Evolutionary conservation across 1,140 invertebrate species (phyloP), one percentile per base, ranked within the genome.

Genomic region (Eurosta solidaginis): DNA sequence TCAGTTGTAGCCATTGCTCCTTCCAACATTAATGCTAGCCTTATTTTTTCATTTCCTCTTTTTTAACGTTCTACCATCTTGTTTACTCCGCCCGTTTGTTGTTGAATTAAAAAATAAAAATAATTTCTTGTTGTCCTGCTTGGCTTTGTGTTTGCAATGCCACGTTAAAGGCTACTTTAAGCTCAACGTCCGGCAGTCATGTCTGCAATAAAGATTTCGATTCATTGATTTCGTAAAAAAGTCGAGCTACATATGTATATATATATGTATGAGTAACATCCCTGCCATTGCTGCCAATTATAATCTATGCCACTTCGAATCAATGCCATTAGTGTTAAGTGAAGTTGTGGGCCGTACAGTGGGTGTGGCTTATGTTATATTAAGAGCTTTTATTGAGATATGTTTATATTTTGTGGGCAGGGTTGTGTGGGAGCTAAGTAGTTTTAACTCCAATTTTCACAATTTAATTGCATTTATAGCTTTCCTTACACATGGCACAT

Each of bases 101-200:
- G 59, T 68, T 68, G 59, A 42, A 68, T 68, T 68, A 68, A 68
- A 68, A 68, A n/a, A n/a, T n/a, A n/a, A n/a, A n/a, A n/a, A n/a
- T n/a, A n/a, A 68, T 68, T 29, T 17, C 33, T 40, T 68, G 59
- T 63, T 17, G 59, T 9, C 7, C 10, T 9, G 22, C 25, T 17
- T 40, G 2, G n/a, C 36, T 17, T 47, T 47, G 3, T 47, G 7
- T 47, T 20, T 68, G 36, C 40, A 68, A 40, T 68, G 17, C 59
- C 14, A 36, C 20, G 33, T n/a, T 68, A 4, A 40, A 68, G 40
- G 59, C 33, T 33, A 33, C 33, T 20, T n/a, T 42, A 68, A 40
- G 17, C 59, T 7, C 17, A 17, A 36, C 33, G 14, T 6, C 6
- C 33, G 17, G 6, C 59, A 68, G 59, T n/a, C 40, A 33, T 68